Conservation (phyloP, 2,113 vertebrate species). For the Mobula birostris region DNA sequence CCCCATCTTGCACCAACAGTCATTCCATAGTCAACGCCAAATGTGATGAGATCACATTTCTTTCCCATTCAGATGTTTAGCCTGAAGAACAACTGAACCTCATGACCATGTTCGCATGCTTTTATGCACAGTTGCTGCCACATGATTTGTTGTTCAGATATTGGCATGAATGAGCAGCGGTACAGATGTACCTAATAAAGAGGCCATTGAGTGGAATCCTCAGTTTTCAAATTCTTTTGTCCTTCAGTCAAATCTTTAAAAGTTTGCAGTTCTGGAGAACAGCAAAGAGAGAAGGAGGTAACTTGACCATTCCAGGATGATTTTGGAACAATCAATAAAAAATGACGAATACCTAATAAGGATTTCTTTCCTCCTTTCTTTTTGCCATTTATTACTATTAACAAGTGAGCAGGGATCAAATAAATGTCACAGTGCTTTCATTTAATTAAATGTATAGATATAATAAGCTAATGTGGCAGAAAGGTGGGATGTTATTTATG, state of each 20-base stretch:
- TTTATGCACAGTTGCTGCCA: no score
- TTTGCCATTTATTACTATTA: constrained; percentile 65
- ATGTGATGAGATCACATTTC: no score
- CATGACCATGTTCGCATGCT: no score
- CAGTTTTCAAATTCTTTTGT: neutral
- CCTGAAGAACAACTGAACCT: no score
- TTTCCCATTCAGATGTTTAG: no score
- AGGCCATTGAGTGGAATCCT: no score
- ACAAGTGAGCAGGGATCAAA: constrained; percentile 74
- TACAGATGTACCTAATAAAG: no score
- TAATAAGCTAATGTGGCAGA: constrained; percentile 63
- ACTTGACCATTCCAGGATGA: neutral
- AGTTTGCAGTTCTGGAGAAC: neutral
- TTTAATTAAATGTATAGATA: constrained; percentile 98
- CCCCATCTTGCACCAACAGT: no score
- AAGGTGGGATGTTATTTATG: constrained; percentile 74
- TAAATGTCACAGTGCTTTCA: constrained; percentile 85
- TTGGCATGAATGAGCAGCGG: no score
- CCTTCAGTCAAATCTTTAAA: neutral
- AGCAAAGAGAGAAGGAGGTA: neutral
- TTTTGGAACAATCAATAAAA: constrained; percentile 60
- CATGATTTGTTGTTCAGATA: no score
- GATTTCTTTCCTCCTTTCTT: constrained; percentile 49
- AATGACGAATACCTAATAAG: constrained; percentile 46
- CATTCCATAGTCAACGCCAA: no score